A percentile compares a stretch with the other conserved stretches of the same genome.
Evolutionary conservation across 2,888 invertebrate genomes (phyloP).

Genomic region (Thecophora atra): DNA sequence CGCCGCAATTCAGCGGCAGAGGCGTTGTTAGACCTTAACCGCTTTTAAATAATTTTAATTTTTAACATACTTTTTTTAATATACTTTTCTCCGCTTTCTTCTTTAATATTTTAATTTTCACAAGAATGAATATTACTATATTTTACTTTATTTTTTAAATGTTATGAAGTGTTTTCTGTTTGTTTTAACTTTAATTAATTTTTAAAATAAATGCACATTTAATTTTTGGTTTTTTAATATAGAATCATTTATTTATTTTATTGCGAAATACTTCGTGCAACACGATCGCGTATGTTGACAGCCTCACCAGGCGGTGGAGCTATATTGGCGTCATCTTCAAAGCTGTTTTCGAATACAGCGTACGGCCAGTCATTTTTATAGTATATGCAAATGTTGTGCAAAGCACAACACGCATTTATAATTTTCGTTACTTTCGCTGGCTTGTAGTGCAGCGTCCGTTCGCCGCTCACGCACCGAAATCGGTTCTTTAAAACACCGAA

Average conservation of each 20-base stretch:
- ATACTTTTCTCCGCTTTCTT: background rate
- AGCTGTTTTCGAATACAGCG: slow-evolving; percentile 2
- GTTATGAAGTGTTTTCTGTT: too few relatives aligned
- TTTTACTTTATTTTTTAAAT: too few relatives aligned
- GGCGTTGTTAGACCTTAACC: background rate
- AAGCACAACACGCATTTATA: slow-evolving; percentile 7
- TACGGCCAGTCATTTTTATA: too few relatives aligned
- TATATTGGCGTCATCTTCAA: background rate
- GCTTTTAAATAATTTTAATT: background rate
- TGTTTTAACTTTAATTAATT: too few relatives aligned
- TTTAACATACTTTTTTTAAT: background rate
- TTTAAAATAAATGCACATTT: too few relatives aligned
- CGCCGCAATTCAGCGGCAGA: too few relatives aligned
- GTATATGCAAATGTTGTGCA: background rate
- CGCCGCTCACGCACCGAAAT: background rate
- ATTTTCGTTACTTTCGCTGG: background rate
- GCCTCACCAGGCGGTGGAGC: background rate
- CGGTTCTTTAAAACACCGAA: slow-evolving; percentile 4
- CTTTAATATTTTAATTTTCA: too few relatives aligned
- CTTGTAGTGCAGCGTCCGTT: background rate
- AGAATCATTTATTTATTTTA: too few relatives aligned
- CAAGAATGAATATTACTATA: too few relatives aligned
- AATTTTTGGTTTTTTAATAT: too few relatives aligned
- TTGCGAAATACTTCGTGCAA: background rate
- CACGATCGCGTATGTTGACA: too few relatives aligned